Percentiles rank a stretch among this genome's conserved stretches.
Conservation (phyloP, 2,797 vertebrate species). For the Sebastiscus tertius region DNA sequence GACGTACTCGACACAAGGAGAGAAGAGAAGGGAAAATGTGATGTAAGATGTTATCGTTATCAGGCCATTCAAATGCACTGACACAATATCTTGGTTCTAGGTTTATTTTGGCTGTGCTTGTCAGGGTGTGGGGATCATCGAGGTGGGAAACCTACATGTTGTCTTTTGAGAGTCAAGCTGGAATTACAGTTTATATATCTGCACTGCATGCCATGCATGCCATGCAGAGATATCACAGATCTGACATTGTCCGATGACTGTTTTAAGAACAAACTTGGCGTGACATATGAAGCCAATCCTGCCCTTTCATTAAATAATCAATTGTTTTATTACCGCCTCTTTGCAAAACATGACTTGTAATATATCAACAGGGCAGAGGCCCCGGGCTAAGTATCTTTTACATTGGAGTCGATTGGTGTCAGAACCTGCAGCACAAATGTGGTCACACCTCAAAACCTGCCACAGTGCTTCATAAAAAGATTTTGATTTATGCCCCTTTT, state of each 20-base stretch:
- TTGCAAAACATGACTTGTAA: neutral
- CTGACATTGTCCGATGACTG: neutral
- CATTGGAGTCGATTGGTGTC: neutral
- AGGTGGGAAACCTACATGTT: constrained; percentile 14
- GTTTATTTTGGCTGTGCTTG: constrained; percentile 49
- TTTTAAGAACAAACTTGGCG: neutral
- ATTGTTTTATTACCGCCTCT: constrained; percentile 22
- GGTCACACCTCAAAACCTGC: constrained; percentile 15
- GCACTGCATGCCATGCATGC: too few relatives aligned
- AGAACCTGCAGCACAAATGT: constrained; percentile 12
- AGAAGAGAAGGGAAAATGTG: constrained; percentile 24
- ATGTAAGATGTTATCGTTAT: constrained; percentile 33
- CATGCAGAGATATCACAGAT: neutral
- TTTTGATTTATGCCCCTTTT: neutral
- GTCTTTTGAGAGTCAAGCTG: constrained; percentile 2
- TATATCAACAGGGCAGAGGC: neutral
- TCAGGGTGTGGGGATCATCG: constrained; percentile 40
- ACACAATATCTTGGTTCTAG: neutral
- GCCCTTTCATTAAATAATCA: neutral
- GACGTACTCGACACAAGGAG: neutral
- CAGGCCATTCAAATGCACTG: neutral
- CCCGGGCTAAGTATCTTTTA: neutral
- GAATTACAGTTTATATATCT: neutral
- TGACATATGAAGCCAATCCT: neutral
- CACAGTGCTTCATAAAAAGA: neutral